A percentile compares a stretch with the other conserved stretches of the same genome.
Evolutionary conservation across 2,797 vertebrate genomes (phyloP).

Genomic region (Furcifer pardalis): DNA sequence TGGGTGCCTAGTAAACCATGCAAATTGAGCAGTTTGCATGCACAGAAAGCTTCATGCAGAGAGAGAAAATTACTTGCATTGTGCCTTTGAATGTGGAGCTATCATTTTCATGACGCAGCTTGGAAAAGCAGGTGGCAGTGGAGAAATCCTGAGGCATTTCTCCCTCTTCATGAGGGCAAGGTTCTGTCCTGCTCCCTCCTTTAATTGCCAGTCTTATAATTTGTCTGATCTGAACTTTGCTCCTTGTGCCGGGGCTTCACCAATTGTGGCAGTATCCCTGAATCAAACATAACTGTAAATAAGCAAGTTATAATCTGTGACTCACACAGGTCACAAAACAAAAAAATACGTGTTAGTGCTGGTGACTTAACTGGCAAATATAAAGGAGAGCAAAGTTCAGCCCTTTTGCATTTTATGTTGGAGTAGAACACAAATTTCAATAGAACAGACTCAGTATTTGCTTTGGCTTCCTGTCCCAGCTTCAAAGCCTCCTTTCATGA

Average conservation of each 20-base stretch:
- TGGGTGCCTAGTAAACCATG: background rate
- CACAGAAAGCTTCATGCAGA: too few relatives aligned
- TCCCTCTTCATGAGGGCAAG: background rate
- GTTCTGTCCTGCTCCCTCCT: background rate
- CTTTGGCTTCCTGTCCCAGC: constrained; percentile 40
- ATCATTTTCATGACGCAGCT: background rate
- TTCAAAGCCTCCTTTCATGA: constrained; percentile 23
- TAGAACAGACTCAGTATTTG: constrained; percentile 21
- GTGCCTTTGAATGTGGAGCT: background rate
- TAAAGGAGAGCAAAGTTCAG: constrained; percentile 46
- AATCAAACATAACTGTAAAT: background rate
- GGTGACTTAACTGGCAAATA: constrained; percentile 38
- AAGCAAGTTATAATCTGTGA: background rate
- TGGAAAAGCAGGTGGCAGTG: background rate
- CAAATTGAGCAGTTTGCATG: background rate
- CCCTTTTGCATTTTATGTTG: constrained; percentile 45
- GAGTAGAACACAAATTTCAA: background rate
- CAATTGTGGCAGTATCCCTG: background rate
- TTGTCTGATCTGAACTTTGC: background rate
- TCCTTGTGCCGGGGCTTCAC: background rate
- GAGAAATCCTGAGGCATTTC: background rate
- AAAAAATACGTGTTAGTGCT: background rate
- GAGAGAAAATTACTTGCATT: too few relatives aligned
- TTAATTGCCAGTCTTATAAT: background rate
- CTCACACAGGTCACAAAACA: background rate